These are phyloP conservation scores for Hyperopisus bebe DNA, from an alignment of 2,113 vertebrate genomes.

Conservation along the genomic window DNA sequence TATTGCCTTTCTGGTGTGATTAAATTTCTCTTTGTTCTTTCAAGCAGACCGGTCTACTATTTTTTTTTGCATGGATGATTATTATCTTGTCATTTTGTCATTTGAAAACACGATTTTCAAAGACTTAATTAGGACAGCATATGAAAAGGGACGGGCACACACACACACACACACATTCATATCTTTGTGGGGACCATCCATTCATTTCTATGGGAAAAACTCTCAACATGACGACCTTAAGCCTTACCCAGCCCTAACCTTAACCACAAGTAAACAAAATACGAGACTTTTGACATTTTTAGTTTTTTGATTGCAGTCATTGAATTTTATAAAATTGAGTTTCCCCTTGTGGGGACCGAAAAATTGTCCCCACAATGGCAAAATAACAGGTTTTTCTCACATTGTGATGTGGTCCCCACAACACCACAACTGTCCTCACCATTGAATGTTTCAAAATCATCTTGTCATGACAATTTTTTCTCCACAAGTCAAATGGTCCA, in stretches of 20 bases:
- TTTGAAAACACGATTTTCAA: conserved; percentile 1
- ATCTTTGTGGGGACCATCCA: background rate
- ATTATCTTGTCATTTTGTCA: conserved; percentile 13
- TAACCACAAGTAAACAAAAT: background rate
- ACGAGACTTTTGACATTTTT: too few relatives aligned
- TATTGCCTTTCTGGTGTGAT: conserved; percentile 7
- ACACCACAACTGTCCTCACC: background rate
- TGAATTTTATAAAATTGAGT: too few relatives aligned
- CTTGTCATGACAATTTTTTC: background rate
- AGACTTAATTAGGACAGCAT: conserved; percentile 13
- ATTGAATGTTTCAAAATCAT: background rate
- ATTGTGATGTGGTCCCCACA: background rate
- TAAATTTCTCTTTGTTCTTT: conserved; percentile 16
- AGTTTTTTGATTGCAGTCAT: too few relatives aligned
- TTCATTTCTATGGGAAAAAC: background rate
- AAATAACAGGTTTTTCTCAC: background rate
- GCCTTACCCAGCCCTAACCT: background rate
- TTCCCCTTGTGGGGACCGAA: too few relatives aligned
- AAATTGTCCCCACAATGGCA: background rate
- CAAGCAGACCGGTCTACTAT: background rate
- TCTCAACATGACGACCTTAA: background rate
- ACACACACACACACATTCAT: background rate
- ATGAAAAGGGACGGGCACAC: background rate
- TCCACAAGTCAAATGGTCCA: conserved; percentile 4
- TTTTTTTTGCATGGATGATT: conserved; percentile 14